Percentiles rank a stretch among this genome's conserved stretches.
Evolutionary conservation across 1,140 invertebrate species (phyloP).

Genomic region (Dinothrombium tinctorium): DNA sequence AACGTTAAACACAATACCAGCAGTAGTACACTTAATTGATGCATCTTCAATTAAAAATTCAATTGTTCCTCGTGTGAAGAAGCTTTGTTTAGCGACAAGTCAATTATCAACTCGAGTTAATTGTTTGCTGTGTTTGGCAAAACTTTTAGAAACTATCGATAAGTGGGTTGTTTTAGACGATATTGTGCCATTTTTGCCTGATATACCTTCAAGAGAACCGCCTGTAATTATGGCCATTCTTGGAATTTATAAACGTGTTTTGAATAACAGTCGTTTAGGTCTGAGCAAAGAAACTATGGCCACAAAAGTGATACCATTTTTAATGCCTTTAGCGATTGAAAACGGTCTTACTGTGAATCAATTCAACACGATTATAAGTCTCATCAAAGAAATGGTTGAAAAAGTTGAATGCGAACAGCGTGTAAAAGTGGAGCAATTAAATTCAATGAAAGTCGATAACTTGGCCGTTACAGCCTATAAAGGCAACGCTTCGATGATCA

Average conservation of each 20-base stretch:
- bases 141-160: slow-evolving; percentile 74
- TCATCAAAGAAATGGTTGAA: slow-evolving; percentile 71
- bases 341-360: slow-evolving; percentile 57
- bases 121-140: slow-evolving; percentile 73
- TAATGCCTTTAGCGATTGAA: slow-evolving; percentile 80
- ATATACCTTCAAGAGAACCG: slow-evolving; percentile 76
- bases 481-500: no score
- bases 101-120: slow-evolving; percentile 71
- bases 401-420: slow-evolving; percentile 69
- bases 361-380: slow-evolving; percentile 59
- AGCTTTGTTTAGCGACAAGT: slow-evolving; percentile 52
- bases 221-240: slow-evolving; percentile 89
- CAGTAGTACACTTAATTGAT: slow-evolving; percentile 68
- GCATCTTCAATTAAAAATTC: slow-evolving; percentile 84
- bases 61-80: slow-evolving; percentile 71
- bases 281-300: slow-evolving; percentile 85
- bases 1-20: slow-evolving; percentile 68
- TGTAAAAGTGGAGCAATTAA: slow-evolving; percentile 65
- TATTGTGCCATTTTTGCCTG: slow-evolving; percentile 67
- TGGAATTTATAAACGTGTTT: slow-evolving; percentile 80
- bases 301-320: slow-evolving; percentile 70
- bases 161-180: slow-evolving; percentile 91
- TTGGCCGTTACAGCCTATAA: no score
- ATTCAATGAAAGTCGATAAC: slow-evolving; percentile 68
- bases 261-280: slow-evolving; percentile 70